Conservation (phyloP, 2,113 vertebrate species). For the Amazona guildingii region DNA sequence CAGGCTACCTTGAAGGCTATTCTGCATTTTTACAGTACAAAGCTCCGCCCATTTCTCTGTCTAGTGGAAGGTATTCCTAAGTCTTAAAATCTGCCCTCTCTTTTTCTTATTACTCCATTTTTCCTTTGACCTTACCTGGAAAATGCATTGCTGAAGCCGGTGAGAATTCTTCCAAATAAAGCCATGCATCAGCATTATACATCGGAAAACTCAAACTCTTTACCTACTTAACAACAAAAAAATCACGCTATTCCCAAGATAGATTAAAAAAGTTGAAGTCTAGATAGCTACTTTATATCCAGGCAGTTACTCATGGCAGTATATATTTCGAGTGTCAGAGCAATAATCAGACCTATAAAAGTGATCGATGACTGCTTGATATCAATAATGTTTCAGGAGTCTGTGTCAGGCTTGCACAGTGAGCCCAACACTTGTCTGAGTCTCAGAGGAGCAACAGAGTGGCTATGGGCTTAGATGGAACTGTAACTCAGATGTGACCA, state of each 20-base stretch:
- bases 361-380: background rate
- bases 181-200: background rate
- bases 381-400: background rate
- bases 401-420: background rate
- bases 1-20: background rate
- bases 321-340: background rate
- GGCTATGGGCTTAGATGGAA: fast-evolving
- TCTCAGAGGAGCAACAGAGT: background rate
- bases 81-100: background rate
- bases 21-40: background rate
- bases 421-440: fast-evolving
- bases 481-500: background rate
- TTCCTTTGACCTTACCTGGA: background rate
- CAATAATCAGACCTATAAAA: slow-evolving; percentile 4
- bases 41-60: background rate
- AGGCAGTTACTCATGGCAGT: background rate
- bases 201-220: background rate
- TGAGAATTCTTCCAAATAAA: background rate
- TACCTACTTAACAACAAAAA: background rate
- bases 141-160: background rate
- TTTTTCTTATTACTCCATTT: background rate
- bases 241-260: background rate
- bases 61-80: background rate
- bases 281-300: slow-evolving; percentile 6
- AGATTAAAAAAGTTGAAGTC: background rate